A percentile compares a stretch with the other conserved stretches of the same genome.
These are phyloP conservation scores for Coremacera marginata DNA, from an alignment of 2,888 invertebrate species.

Conservation along the genomic window DNA sequence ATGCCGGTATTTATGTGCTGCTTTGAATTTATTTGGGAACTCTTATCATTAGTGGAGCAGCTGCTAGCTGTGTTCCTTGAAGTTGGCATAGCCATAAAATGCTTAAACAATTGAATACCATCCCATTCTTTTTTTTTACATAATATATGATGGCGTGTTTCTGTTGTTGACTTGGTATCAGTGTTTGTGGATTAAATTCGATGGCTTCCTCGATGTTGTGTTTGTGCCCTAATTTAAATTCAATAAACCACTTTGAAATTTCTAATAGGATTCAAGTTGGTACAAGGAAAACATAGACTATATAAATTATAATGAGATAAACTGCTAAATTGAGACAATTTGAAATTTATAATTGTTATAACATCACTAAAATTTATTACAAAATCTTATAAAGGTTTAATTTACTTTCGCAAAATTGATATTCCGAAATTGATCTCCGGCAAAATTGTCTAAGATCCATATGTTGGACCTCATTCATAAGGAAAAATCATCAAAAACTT, in stretches of 20 bases:
- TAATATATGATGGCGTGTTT: background rate
- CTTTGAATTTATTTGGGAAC: slow-evolving; percentile 3
- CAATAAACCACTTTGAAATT: background rate
- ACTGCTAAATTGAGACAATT: background rate
- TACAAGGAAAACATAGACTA: too few species aligned
- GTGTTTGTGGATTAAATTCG: background rate
- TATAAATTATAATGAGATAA: too few species aligned
- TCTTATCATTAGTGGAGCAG: slow-evolving; percentile 32
- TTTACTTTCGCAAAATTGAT: too few species aligned
- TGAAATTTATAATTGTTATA: background rate
- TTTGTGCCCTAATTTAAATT: background rate
- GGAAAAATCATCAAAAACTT: too few species aligned
- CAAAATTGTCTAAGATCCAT: too few species aligned
- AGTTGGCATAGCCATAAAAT: slow-evolving; percentile 20
- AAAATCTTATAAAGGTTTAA: too few species aligned
- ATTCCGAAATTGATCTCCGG: too few species aligned
- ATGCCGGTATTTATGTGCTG: background rate
- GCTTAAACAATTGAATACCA: slow-evolving; percentile 20
- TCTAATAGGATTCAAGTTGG: background rate
- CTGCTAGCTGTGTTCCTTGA: slow-evolving; percentile 4
- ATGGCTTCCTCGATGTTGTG: too few species aligned
- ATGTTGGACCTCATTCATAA: too few species aligned
- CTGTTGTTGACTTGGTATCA: background rate
- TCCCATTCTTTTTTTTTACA: background rate
- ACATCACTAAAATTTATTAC: too few species aligned